Base-by-base conservation (phyloP, 2,888 invertebrate genomes). In the Thera britannica region DNA sequence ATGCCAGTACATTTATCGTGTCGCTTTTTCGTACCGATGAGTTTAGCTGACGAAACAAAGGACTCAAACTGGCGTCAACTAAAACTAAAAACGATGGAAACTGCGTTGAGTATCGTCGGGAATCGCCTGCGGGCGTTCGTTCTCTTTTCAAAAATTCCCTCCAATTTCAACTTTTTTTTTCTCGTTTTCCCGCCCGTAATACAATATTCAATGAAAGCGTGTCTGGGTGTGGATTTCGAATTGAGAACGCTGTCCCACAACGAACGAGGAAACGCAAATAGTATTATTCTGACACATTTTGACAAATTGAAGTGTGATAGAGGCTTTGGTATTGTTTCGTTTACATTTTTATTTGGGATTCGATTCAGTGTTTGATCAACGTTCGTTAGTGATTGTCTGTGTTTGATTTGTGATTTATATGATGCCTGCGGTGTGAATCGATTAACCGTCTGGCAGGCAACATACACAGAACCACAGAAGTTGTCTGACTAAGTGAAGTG, bases 361-460 rank as follows among this genome's bases (percentile, higher is more conserved):
- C 83, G 81, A 87, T 89, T 81, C 83, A 82, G 76, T 86, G 83
- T 89, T 90, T 88, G 87, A 84, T 83, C 86, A 82, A 77, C 81
- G 88, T 91, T 91, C 91, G 93, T 92, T 92, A 93, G 89, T 83
- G 87, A 87, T 84, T 86, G 86, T 86, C 84, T 85, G 82, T 84
- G 81, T 85, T 90, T 90, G 89, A 89, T 89, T 88, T 88, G 86
- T 87, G 79, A 79, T 80, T 79, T 88, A 88, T 87, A 87, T 87
- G 86, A 9, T 78, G 83, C 78, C 86, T 88, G 83, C 87, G 84
- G 86, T 87, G 83, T 86, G 80, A 89, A 87, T 88, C 86, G 79
- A 83, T 85, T 75, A 81, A 12, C 12, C 34, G 44, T 11, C 41
- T 46, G 7, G 54, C 44, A 49, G 8, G 9, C 44, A 46, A 46